Base-by-base conservation (phyloP, 2,797 vertebrate species). In the Champsocephalus gunnari region DNA sequence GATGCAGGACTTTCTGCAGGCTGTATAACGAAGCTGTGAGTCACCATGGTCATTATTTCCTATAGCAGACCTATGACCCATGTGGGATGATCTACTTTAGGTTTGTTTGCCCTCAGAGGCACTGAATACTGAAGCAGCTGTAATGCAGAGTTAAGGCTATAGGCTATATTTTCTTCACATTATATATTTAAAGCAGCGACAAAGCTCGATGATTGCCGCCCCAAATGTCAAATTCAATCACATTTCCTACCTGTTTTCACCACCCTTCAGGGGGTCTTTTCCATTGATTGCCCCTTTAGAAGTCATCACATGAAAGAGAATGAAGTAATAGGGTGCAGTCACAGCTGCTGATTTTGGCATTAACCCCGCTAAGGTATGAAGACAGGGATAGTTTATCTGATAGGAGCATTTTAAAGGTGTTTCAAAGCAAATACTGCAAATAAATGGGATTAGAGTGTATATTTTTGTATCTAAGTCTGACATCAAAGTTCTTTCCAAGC, bases 401-500 rank as follows among this genome's bases (percentile, higher is more conserved):
- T 56, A 21, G 28, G 12, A 9, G 2, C 3, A 12, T 53, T 43
- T 68, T n/a, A 51, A 61, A 38, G 34, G 61, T 7, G 44, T 58
- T 38, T 56, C 13, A 5, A 34, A 59, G 47, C n/a, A 14, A 19
- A 68, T 9, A 12, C 0, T 10, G 19, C 19, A 38, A 38, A 38
- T 1, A 38, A 38, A 38, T 38, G 34, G 34, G 34, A 38, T 38
- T 38, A 38, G 8, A 9, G 7, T 38, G 34, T 9, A 38, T 38
- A 8, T 66, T 58, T 66, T 64, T 79, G 73, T 58, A 80, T 47
- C 64, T 57, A 76, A 85, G 63, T 58, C 44, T 66, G 21, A 67
- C 78, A 85, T 87, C 75, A 87, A 89, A 87, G 81, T 85, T 81
- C 65, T 34, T 67, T 63, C 44, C 5, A 10, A 75, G 75, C 80